A percentile compares a stretch with the other conserved stretches of the same genome.
Evolutionary conservation across 1,140 invertebrate species (phyloP).

Genomic region (Sarcophaga peregrina): DNA sequence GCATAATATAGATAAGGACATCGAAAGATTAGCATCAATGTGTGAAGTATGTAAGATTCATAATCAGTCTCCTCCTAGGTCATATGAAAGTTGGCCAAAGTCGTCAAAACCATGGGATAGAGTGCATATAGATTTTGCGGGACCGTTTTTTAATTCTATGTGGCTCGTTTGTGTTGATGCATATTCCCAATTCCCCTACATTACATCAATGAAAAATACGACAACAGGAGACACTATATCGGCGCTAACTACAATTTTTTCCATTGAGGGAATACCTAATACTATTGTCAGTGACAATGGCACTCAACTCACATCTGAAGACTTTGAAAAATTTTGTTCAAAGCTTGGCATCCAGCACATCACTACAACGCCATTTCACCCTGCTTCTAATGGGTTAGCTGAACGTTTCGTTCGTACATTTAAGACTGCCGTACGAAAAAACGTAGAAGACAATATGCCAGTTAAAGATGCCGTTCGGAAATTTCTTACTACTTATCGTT

Average conservation of each 20-base stretch:
- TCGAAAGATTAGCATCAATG: no score
- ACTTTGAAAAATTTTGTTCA: slow-evolving; percentile 41
- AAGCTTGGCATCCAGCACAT: slow-evolving; percentile 49
- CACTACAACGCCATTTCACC: slow-evolving; percentile 50
- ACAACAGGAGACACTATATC: slow-evolving; percentile 45
- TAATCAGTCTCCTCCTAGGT: background rate
- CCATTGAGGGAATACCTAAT: slow-evolving; percentile 52
- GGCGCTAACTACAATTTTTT: slow-evolving; percentile 47
- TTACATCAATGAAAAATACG: slow-evolving; percentile 42
- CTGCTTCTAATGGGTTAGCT: slow-evolving; percentile 57
- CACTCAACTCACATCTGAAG: slow-evolving; percentile 47
- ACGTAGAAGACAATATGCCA: slow-evolving; percentile 7
- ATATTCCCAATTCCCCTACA: slow-evolving; percentile 48
- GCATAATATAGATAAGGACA: no score
- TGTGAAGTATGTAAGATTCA: slow-evolving; percentile 34
- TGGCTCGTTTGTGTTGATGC: slow-evolving; percentile 47
- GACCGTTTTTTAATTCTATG: slow-evolving; percentile 47
- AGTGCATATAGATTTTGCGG: slow-evolving; percentile 54
- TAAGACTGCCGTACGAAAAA: slow-evolving; percentile 37
- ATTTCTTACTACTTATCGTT: slow-evolving; percentile 29
- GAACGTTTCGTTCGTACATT: slow-evolving; percentile 50
- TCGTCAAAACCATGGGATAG: slow-evolving; percentile 53
- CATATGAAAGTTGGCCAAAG: slow-evolving; percentile 41
- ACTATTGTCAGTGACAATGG: slow-evolving; percentile 55
- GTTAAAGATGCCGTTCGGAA: slow-evolving; percentile 8